Evolutionary conservation across 1,140 invertebrate genomes (phyloP), one percentile per base, ranked within the genome.

Genomic region (Akabosia matsudoensis): DNA sequence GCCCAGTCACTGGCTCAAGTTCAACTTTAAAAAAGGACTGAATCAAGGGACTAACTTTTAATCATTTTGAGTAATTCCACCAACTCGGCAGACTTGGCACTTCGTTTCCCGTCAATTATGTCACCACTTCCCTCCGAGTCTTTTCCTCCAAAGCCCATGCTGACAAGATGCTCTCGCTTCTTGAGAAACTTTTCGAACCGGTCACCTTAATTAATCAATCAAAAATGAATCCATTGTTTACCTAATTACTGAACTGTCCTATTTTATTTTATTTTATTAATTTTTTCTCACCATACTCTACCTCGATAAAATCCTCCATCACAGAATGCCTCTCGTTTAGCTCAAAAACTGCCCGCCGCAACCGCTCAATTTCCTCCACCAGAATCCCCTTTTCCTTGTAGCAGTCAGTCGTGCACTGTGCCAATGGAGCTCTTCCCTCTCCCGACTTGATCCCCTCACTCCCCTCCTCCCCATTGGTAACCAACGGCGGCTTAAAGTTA

Each of bases 371-470:
- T 30, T 67, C 61, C 28, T 67, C 31, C 10, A 67, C 61, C 2
- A 67, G 61, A 67, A 67, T 67, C 10, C 61, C 61, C 24, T 67
- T 67, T n/a, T 67, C 61, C 4, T 67, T 24, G n/a, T 67, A 67
- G n/a, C 61, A 67, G 31, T 67, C 30, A 67, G 1, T 7, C 1
- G 26, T 30, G 28, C 61, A 67, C 24, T 7, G 10, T 67, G 61
- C 10, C 61, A 24, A 16, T n/a, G 61, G 3, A 10, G n/a, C n/a
- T n/a, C n/a, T n/a, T n/a, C n/a, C n/a, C n/a, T n/a, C 61, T 2
- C 61, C 3, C 28, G 22, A 24, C 24, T 61, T 61, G 26, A 10
- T 67, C n/a, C 10, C 3, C 28, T 10, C 30, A 28, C 24, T 67
- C n/a, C 10, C 3, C 28, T 10, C 30, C 3, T 7, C 10, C 31